These are phyloP conservation scores for Microtus obscurus DNA, from an alignment of 2,797 vertebrate genomes.

Conservation along the genomic window DNA sequence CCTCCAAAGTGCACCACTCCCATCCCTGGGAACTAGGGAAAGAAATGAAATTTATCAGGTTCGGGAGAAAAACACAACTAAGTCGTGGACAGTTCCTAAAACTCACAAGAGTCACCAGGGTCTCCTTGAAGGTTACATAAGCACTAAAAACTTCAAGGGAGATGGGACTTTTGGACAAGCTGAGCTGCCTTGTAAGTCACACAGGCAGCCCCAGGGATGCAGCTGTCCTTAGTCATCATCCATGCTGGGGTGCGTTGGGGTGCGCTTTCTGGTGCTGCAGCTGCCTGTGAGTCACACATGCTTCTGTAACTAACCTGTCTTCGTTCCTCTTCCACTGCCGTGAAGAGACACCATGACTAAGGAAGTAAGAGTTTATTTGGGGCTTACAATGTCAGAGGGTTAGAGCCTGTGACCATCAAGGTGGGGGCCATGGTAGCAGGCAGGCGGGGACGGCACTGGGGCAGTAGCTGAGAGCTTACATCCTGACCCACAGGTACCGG, in stretches of 20 bases:
- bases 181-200: not conserved
- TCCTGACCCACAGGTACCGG: not conserved
- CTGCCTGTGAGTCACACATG: not conserved
- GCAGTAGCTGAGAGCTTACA: not conserved
- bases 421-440: not conserved
- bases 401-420: not conserved
- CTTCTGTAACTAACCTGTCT: not conserved
- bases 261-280: not conserved
- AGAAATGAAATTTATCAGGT: not conserved
- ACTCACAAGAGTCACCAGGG: not conserved
- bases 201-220: not conserved
- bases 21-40: not conserved
- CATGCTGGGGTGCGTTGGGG: too few species aligned
- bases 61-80: not conserved
- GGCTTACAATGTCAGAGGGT: not conserved
- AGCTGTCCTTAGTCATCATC: not conserved
- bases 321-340: not conserved
- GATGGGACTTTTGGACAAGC: not conserved
- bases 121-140: not conserved
- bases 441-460: not conserved
- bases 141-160: not conserved
- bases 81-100: not conserved
- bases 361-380: not conserved
- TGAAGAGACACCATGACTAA: not conserved
- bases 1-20: not conserved